Percentiles rank a stretch among this genome's conserved stretches.
These are phyloP conservation scores for Australoheros facetus DNA, from an alignment of 2,797 vertebrate species.

Conservation along the genomic window DNA sequence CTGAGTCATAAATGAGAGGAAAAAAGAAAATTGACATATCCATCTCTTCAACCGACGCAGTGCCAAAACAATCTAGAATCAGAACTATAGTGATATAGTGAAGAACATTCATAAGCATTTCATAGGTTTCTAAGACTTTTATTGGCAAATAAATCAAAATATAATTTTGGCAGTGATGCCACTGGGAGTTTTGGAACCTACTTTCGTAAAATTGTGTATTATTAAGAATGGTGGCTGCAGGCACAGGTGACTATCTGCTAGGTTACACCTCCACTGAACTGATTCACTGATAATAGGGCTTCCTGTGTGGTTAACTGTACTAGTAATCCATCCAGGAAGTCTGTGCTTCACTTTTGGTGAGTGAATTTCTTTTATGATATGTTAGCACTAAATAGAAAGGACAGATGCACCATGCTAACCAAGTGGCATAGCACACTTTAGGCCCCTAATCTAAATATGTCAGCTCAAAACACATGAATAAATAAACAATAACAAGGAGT, in stretches of 20 bases:
- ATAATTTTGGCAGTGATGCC: background rate
- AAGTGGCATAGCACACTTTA: background rate
- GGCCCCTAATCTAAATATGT: background rate
- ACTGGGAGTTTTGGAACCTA: background rate
- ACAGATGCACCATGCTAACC: background rate
- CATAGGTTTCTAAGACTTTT: too few species aligned
- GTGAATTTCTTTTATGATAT: background rate
- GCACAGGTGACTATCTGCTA: background rate
- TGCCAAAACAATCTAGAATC: background rate
- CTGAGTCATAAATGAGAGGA: background rate
- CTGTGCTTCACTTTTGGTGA: background rate
- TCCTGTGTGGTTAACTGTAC: background rate
- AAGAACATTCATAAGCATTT: background rate
- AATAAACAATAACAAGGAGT: background rate
- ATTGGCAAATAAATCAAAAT: too few species aligned
- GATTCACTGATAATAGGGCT: background rate
- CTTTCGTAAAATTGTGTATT: background rate
- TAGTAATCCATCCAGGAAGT: background rate
- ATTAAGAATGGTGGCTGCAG: background rate
- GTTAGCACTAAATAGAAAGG: background rate
- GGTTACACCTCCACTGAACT: background rate
- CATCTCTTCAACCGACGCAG: background rate
- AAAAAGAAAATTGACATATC: background rate
- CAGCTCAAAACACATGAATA: background rate
- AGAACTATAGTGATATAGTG: too few species aligned